Base-by-base conservation (phyloP, 2,888 invertebrate species). In the Nasonovia ribisnigri region DNA sequence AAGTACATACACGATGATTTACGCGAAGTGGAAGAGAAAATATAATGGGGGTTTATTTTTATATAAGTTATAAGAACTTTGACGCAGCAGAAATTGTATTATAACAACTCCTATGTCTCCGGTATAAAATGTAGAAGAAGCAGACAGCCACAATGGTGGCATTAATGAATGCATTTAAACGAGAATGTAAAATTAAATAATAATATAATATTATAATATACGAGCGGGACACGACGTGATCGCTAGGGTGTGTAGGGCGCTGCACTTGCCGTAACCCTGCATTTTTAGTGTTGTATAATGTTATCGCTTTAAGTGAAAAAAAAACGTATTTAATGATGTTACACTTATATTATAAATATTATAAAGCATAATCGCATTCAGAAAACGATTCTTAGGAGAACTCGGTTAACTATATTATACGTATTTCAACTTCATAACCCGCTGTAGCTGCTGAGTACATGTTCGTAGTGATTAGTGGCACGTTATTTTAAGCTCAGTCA, bases 1-100 rank as follows among this genome's bases (percentile, higher is more conserved):
- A 46, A n/a, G 60, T 5, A 67, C 8, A 67, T 8, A 90, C 11
- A 77, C 24, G 16, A 36, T 26, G 26, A 90, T 48, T 26, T 84
- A 48, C 51, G 54, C 5, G 54, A 54, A 54, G 24, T 51, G 84
- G 84, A 91, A 91, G 42, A 36, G 11, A 77, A 90, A 36, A 77
- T 67, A 90, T 26, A 67, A 67, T 60, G 46, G 46, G 8, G 46
- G 4, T 77, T 77, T 90, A 46, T 90, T 60, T 90, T 90, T 10
- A 90, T 89, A 46, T 67, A 90, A 90, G 90, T 67, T 90, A 10
- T 8, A 51, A 48, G n/a, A 48, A 36, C 60, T n/a, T 77, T 36
- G 20, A 36, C 20, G 77, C 77, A 77, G 8, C 36, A 77, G 20
- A 77, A 36, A 77, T 77, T 36, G 20, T 42, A 77, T 77, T 57